Evolutionary conservation across 2,888 invertebrate genomes (phyloP), one percentile per base, ranked within the genome.

Genomic region (Volucella bombylans): DNA sequence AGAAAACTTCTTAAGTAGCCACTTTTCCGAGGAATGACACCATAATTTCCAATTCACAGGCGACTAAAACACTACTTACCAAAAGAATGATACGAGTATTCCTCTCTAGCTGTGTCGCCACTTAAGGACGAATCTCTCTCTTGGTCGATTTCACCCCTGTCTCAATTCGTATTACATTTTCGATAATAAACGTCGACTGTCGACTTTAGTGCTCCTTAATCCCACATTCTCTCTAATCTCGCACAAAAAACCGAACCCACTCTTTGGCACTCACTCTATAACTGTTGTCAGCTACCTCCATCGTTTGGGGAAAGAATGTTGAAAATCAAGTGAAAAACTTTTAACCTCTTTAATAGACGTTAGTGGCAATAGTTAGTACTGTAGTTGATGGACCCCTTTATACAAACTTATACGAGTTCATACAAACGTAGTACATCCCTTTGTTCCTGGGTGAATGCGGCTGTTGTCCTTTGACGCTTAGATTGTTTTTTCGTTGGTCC

Each of bases 331-430:
- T 83, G 47, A 50, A 80, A 74, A 80, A 83, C 83, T 83, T 83
- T 80, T 80, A 83, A 80, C 83, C 74, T 76, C 74, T 49, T 76
- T 80, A 80, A 80, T 76, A 71, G 69, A 83, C 55, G 80, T 71
- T 73, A 73, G 82, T 80, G 69, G 79, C 45, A 74, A 57, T 62
- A 68, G 73, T 14, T 57, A 59, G 54, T 64, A 54, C 73, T 79
- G 79, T 68, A 69, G 69, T 49, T 67, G 74, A 79, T 83, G 69
- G 69, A 68, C 64, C 71, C 65, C 54, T 31, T 4, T 31, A 31
- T 31, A 31, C 31, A 6, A 0, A 6, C 6, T 1, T 31, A 31
- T 31, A 31, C 31, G 31, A 31, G 31, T 31, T 31, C 31, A 31
- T 31, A 31, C 31, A 31, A 39, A 50, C 50, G 15, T 45, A 14